A percentile compares a stretch with the other conserved stretches of the same genome.
Conservation (phyloP, 92 coral and sea anemone genomes). For the Montipora capitata region DNA sequence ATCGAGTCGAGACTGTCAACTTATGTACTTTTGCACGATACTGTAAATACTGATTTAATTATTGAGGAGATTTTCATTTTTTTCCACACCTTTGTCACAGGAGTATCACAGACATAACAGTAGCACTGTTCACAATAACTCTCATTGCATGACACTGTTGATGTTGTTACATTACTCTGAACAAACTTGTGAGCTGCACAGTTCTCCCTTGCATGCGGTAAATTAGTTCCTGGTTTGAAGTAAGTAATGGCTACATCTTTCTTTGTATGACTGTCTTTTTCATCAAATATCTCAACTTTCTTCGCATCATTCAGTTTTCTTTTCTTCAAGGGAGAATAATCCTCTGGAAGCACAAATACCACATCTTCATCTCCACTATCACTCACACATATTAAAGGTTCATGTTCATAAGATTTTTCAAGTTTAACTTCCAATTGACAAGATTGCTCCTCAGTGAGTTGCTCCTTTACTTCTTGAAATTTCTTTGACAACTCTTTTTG, state of each 20-base stretch:
- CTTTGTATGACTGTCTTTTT: conserved; percentile 8
- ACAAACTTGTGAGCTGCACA: conserved; percentile 75
- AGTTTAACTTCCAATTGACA: conserved; percentile 63
- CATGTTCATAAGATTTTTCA: conserved; percentile 32
- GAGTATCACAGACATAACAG: conserved; percentile 87
- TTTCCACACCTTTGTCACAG: conserved; percentile 73
- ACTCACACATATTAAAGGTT: conserved; percentile 57
- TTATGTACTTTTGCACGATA: too few species aligned
- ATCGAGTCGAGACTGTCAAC: too few species aligned
- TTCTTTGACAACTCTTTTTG: conserved; percentile 52
- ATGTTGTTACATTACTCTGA: conserved; percentile 67
- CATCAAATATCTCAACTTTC: conserved; percentile 12
- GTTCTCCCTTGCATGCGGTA: conserved; percentile 87
- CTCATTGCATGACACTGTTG: conserved; percentile 76
- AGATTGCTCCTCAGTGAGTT: conserved; percentile 47
- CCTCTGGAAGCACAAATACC: conserved; percentile 85
- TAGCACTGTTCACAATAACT: conserved; percentile 82
- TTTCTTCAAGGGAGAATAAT: conserved; percentile 85
- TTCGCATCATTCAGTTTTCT: conserved; percentile 50
- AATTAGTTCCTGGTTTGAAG: conserved; percentile 57
- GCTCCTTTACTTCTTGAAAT: conserved; percentile 52
- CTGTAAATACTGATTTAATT: too few species aligned
- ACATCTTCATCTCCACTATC: conserved; percentile 79
- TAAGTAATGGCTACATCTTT: conserved; percentile 72
- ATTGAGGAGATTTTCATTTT: too few species aligned